Evolutionary conservation across 2,888 invertebrate genomes (phyloP).

Genomic region (Agriotes lineatus): DNA sequence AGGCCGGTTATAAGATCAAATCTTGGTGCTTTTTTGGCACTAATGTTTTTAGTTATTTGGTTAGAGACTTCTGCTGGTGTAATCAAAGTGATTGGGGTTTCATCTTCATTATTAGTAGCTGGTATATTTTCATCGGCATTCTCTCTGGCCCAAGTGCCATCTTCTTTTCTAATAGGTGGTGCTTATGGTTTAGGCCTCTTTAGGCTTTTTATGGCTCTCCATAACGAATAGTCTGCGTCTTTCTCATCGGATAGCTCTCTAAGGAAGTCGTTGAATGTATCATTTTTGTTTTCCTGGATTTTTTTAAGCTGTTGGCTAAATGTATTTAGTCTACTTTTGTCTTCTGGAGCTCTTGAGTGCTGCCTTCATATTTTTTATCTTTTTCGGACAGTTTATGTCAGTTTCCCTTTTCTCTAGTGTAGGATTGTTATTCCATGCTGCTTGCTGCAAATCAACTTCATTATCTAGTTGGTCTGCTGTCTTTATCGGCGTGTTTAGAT

Average conservation of each 20-base stretch:
- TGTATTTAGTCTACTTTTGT: constrained; percentile 34
- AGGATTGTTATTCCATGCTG: no score
- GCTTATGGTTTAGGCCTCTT: constrained; percentile 1
- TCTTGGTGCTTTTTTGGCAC: no score
- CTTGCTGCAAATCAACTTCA: no score
- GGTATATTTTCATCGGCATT: neutral
- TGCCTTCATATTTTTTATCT: no score
- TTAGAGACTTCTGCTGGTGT: no score
- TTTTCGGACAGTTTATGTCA: no score
- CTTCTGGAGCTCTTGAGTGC: neutral
- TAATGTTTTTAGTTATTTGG: no score
- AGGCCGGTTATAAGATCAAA: no score
- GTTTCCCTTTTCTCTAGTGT: no score
- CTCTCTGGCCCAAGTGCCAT: neutral
- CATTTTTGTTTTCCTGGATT: constrained; percentile 29
- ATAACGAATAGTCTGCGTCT: constrained; percentile 33
- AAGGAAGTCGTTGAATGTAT: constrained; percentile 33
- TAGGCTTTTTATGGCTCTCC: constrained; percentile 42
- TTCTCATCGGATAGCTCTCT: constrained; percentile 29
- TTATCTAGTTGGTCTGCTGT: no score
- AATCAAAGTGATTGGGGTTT: neutral
- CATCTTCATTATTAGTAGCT: neutral
- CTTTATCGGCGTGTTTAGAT: neutral
- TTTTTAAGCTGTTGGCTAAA: constrained; percentile 5
- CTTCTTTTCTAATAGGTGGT: no score